Evolutionary conservation across 2,797 vertebrate genomes (phyloP).

Genomic region (Lepidocolaptes lacrymiger): DNA sequence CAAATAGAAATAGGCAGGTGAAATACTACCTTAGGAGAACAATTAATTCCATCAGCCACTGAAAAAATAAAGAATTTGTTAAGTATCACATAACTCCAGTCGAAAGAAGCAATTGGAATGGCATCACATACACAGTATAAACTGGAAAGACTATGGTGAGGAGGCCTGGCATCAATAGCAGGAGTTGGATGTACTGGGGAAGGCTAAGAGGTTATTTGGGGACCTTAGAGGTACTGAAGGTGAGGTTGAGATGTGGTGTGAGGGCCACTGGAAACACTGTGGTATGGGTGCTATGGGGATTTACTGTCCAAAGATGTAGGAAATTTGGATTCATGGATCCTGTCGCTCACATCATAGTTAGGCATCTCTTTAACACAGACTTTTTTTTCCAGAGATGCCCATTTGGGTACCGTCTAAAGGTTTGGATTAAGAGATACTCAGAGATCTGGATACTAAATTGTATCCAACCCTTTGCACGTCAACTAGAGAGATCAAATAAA

Average conservation of each 20-base stretch:
- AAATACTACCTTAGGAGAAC: conserved; percentile 8
- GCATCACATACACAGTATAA: not conserved
- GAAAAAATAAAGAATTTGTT: not conserved
- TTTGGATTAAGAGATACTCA: not conserved
- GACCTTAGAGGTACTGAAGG: not conserved
- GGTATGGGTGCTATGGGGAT: not conserved
- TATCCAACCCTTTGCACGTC: not conserved
- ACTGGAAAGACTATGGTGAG: not conserved
- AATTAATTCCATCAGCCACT: not conserved
- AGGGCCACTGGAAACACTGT: not conserved
- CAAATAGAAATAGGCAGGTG: conserved; percentile 19
- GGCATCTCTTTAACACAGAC: not conserved
- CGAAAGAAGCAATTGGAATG: not conserved
- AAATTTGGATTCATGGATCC: not conserved
- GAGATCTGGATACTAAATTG: not conserved
- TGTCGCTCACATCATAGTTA: not conserved
- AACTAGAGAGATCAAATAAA: not conserved
- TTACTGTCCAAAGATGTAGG: not conserved
- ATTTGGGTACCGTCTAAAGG: not conserved
- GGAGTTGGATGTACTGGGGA: not conserved
- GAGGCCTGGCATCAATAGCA: not conserved
- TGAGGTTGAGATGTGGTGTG: accelerated
- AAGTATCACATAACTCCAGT: not conserved
- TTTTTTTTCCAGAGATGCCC: not conserved
- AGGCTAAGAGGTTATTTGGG: not conserved